These are phyloP conservation scores for Cremastobaeus sp. DNA, from an alignment of 2,888 invertebrate genomes.

Conservation along the genomic window DNA sequence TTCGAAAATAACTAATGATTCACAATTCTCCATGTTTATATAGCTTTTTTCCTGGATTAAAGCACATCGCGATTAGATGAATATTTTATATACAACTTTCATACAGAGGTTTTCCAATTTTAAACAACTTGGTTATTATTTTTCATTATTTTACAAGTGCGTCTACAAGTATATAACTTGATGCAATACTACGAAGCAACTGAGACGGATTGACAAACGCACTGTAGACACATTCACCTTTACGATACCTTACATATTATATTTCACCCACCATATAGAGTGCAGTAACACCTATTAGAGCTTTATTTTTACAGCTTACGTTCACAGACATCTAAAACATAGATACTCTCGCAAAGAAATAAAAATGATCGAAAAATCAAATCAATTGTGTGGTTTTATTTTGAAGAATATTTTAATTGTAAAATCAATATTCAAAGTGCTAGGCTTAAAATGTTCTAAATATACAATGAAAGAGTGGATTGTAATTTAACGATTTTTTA, in stretches of 20 bases:
- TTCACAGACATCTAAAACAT: conserved; percentile 26
- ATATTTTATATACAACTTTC: too few species aligned
- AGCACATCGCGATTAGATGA: too few species aligned
- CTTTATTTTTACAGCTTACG: conserved; percentile 40
- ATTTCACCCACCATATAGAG: conserved; percentile 51
- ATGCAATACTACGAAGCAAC: conserved; percentile 41
- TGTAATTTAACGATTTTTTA: too few species aligned
- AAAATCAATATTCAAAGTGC: too few species aligned
- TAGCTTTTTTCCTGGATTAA: too few species aligned
- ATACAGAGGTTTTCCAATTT: background rate
- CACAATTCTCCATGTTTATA: too few species aligned
- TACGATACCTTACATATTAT: conserved; percentile 53
- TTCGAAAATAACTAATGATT: too few species aligned
- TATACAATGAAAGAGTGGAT: too few species aligned
- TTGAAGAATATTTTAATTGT: background rate
- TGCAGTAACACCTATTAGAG: conserved; percentile 47
- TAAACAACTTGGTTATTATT: background rate
- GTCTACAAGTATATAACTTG: conserved; percentile 28
- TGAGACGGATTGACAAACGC: conserved; percentile 47
- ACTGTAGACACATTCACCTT: conserved; percentile 50
- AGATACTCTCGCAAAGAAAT: background rate
- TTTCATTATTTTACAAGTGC: conserved; percentile 11
- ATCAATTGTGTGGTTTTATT: background rate
- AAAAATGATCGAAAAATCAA: background rate
- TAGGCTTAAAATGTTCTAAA: too few species aligned